Percentiles rank a stretch among this genome's conserved stretches.
Conservation (phyloP, 2,888 invertebrate species). For the Megamerina dolium region DNA sequence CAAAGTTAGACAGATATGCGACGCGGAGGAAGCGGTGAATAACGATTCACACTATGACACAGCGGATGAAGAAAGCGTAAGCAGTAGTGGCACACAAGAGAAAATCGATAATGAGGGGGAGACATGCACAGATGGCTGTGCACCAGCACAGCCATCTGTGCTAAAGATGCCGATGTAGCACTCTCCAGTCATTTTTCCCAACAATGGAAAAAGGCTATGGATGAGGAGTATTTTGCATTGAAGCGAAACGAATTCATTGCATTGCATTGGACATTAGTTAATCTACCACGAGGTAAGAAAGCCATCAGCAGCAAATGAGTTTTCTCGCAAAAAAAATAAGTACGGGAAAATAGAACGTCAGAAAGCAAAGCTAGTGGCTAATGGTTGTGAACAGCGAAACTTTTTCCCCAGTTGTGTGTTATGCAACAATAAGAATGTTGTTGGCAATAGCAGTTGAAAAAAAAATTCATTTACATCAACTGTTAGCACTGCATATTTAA, state of each 20-base stretch:
- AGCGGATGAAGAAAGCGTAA: not conserved
- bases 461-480: conserved; percentile 16
- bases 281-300: conserved; percentile 8
- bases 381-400: conserved; percentile 16
- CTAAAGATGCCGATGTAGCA: conserved; percentile 6
- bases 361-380: conserved; percentile 17
- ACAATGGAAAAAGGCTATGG: conserved; percentile 15
- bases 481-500: conserved; percentile 17
- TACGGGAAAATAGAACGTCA: conserved; percentile 17
- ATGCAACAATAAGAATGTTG: no score
- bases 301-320: conserved; percentile 15
- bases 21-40: not conserved
- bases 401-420: conserved; percentile 15
- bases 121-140: no score
- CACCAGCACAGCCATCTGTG: no score
- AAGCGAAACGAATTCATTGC: conserved; percentile 12
- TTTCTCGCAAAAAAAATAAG: conserved; percentile 12
- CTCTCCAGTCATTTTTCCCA: conserved; percentile 4
- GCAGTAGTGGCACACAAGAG: not conserved
- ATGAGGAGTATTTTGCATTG: conserved; percentile 10
- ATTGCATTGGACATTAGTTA: conserved; percentile 11
- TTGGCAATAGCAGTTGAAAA: no score
- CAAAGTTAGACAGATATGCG: not conserved
- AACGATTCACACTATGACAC: not conserved
- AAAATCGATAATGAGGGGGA: no score